A percentile compares a stretch with the other conserved stretches of the same genome.
phyloP scores from a whole-genome alignment of 2,113 vertebrate species.

The Bubo bubo region DNA sequence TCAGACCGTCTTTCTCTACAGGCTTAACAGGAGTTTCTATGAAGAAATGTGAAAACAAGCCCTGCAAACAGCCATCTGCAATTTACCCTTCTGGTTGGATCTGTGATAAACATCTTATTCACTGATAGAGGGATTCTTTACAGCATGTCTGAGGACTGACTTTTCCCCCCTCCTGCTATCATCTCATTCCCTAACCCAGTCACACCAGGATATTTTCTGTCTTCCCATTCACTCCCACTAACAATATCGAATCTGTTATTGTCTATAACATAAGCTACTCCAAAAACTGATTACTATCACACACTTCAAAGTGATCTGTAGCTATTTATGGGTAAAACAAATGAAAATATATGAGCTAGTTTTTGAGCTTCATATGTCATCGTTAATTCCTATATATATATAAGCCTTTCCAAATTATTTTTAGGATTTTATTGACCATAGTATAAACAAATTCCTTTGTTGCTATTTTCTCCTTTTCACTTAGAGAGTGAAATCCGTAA shows the following conservation, averaged over 20 bases:
- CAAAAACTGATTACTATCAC: not conserved
- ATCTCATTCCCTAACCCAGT: not conserved
- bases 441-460: not conserved
- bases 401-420: slow-evolving; percentile 22
- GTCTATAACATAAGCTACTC: not conserved
- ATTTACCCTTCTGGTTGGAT: not conserved
- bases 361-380: not conserved
- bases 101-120: not conserved
- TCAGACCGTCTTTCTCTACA: not conserved
- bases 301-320: not conserved
- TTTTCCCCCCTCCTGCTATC: not conserved
- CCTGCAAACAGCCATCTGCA: not conserved
- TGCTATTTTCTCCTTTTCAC: not conserved
- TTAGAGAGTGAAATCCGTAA: not conserved
- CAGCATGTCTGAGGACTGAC: not conserved
- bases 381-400: not conserved
- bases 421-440: slow-evolving; percentile 4
- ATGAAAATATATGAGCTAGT: not conserved
- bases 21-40: not conserved
- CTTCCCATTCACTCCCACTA: not conserved
- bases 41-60: not conserved
- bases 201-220: not conserved
- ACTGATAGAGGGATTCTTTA: not conserved
- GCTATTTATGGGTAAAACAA: not conserved
- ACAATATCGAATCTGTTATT: not conserved